Base-by-base conservation (phyloP, 2,113 vertebrate genomes). In the Microcebus griseorufus region DNA sequence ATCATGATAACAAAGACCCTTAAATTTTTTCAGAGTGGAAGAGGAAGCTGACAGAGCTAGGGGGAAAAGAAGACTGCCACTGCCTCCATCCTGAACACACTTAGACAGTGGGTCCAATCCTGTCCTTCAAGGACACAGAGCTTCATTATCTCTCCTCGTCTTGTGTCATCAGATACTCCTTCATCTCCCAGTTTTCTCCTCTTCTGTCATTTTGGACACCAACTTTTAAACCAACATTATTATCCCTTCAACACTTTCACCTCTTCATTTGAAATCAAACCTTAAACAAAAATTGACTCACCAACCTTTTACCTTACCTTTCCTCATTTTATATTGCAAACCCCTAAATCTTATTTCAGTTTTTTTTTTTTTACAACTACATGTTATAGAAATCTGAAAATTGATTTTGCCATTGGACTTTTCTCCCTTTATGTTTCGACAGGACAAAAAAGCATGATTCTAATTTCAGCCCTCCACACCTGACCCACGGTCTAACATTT, bases 201-300 rank as follows among this genome's bases (percentile, higher is more conserved):
- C 9, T 83, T 78, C 16, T 64, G 39, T 82, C 2, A 69, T 62
- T 88, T 20, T 58, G 1, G 53, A 92, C 8, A 55, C 69, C 65
- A 92, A 79, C 32, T 93, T 94, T 62, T 90, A 88, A 90, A 80
- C 87, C 70, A 94, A 60, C 64, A 51, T 67, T 86, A 92, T 32
- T 51, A 76, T 32, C 14, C 13, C 73, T 82, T 86, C 1, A 53
- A 86, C 1, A 64, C 11, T 48, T 94, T 69, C 32, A 94, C 25
- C 32, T 64, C 20, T n/a, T 83, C 8, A 34, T 96, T 94, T 96
- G 91, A 67, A 97, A 85, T 51, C 37, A 86, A 90, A 94, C 7
- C 25, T 88, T 64, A 90, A 96, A 12, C 16, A 60, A 86, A 96
- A 94, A 11, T 69, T 83, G 55, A 80, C 90, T 92, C 73, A 51